These are phyloP conservation scores for Drosophila sechellia DNA, from an alignment of 1,140 invertebrate species.

Conservation along the genomic window DNA sequence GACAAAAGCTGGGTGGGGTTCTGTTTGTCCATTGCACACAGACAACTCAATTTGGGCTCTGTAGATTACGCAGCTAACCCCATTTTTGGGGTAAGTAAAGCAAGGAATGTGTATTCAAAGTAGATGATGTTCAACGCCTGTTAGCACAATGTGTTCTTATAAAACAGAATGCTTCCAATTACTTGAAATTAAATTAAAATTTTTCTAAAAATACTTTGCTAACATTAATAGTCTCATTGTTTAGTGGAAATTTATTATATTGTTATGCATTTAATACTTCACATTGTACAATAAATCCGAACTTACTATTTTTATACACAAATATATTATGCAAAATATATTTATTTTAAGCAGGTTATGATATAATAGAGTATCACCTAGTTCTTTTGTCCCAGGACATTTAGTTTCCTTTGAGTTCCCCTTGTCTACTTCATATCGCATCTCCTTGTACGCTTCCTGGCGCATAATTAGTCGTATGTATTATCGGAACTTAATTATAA, in stretches of 20 bases:
- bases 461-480: conserved; percentile 15
- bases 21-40: conserved; percentile 46
- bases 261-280: too few species aligned
- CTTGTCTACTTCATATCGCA: background rate
- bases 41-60: conserved; percentile 55
- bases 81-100: background rate
- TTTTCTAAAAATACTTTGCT: too few species aligned
- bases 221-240: too few species aligned
- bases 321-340: too few species aligned
- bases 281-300: too few species aligned
- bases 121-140: background rate
- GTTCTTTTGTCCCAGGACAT: background rate
- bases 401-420: background rate
- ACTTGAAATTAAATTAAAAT: too few species aligned
- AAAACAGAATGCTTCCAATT: too few species aligned
- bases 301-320: too few species aligned
- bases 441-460: background rate
- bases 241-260: too few species aligned
- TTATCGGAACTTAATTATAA: conserved; percentile 54
- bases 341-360: too few species aligned
- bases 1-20: conserved; percentile 5
- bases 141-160: too few species aligned
- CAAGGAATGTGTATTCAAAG: background rate
- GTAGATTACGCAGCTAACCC: conserved; percentile 26
- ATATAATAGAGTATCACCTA: background rate